Base-by-base conservation (phyloP, 92 coral and sea anemone species). In the Palythoa grandiflora region DNA sequence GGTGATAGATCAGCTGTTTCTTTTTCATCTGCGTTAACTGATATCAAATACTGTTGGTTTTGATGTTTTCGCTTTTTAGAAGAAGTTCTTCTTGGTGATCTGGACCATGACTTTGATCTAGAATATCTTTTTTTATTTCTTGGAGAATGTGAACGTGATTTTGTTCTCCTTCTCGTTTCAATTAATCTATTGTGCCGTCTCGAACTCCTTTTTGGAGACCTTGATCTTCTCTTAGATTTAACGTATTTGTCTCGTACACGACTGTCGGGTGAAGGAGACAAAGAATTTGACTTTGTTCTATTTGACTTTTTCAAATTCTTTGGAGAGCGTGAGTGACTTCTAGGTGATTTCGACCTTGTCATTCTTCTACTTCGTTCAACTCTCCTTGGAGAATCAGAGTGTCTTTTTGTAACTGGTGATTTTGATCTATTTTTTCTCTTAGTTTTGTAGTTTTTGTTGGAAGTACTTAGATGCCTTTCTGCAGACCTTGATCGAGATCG, bases 101-200 rank as follows among this genome's bases (percentile, higher is more conserved):
- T 65, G 28, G 76, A 80, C 47, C 68, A 8, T 63, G 86, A 81
- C n/a, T 10, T 66, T 66, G 86, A 81, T 66, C 48, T 81, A 4
- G 75, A 66, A 21, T 36, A 8, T 19, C n/a, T 81, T 81, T 44
- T 66, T 12, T 44, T 28, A 16, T 1, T 48, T 37, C 73, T 60
- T 48, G 89, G 92, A 65, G 92, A 89, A 37, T 38, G 40, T 51
- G 92, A 84, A 68, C 75, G 39, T n/a, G 80, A 68, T 2, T 48
- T 73, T 55, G 77, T 71, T n/a, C 52, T 80, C 20, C 80, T 83
- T 50, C 68, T 89, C 14, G 52, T 76, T 61, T 79, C 54, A 44
- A 9, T 7, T 44, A 5, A 14, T 9, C 68, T 68, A 17, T 36
- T 76, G 17, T 61, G 47, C 39, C 80, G 59, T 21, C 35, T 60